These are phyloP conservation scores for Dryobota labecula DNA, from an alignment of 2,888 invertebrate species.

Conservation along the genomic window DNA sequence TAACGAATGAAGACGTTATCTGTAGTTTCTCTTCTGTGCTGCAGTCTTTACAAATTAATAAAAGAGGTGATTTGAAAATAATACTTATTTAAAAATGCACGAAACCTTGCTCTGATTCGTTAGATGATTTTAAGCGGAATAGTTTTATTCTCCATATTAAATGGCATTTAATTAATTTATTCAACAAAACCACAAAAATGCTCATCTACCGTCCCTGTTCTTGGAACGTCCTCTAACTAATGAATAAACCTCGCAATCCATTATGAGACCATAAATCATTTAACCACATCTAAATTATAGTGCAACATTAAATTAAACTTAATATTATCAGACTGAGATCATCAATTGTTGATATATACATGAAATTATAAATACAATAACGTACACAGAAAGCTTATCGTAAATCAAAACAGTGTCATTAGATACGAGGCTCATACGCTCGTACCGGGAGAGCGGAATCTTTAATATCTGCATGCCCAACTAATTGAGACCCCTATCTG, in stretches of 20 bases:
- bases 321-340: slow-evolving; percentile 23
- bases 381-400: slow-evolving; percentile 73
- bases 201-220: slow-evolving; percentile 8
- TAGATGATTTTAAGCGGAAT: not conserved
- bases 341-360: slow-evolving; percentile 39
- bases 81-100: not conserved
- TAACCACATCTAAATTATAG: slow-evolving; percentile 46
- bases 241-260: slow-evolving; percentile 31
- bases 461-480: slow-evolving; percentile 75
- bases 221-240: slow-evolving; percentile 14
- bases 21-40: not conserved
- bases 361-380: slow-evolving; percentile 61
- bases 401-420: slow-evolving; percentile 79
- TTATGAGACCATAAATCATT: slow-evolving; percentile 42
- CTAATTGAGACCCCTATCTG: slow-evolving; percentile 73
- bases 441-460: slow-evolving; percentile 73
- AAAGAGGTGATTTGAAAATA: not conserved
- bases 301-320: slow-evolving; percentile 35
- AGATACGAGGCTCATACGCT: slow-evolving; percentile 71
- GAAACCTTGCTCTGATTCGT: not conserved
- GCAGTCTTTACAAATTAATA: not conserved
- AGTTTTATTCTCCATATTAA: slow-evolving; percentile 4
- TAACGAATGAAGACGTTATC: slow-evolving; percentile 35
- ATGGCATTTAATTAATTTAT: slow-evolving; percentile 19
- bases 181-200: slow-evolving; percentile 16